Percentiles rank a stretch among this genome's conserved stretches.
Conservation (phyloP, 2,888 invertebrate species). For the Aspidiotus destructor region DNA sequence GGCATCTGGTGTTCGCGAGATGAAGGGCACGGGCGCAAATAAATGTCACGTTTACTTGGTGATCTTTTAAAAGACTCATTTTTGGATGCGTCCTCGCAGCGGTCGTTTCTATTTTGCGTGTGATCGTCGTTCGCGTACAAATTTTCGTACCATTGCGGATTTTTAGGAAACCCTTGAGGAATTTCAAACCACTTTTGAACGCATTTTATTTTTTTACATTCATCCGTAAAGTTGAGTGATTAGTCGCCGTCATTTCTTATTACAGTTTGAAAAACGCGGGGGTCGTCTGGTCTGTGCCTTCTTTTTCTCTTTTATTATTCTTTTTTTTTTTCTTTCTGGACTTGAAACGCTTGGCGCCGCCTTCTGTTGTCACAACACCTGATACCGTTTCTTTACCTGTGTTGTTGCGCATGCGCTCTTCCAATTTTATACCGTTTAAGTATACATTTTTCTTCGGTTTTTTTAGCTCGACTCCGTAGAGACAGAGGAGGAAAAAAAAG, state of each 20-base stretch:
- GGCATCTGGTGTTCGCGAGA: no score
- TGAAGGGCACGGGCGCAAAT: no score
- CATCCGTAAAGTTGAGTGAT: slow-evolving; percentile 20
- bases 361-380: slow-evolving; percentile 33
- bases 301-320: neutral
- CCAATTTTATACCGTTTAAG: no score
- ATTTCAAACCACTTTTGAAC: slow-evolving; percentile 23
- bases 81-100: no score
- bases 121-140: no score
- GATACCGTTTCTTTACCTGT: slow-evolving; percentile 30
- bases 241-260: slow-evolving; percentile 27
- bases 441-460: no score
- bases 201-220: slow-evolving; percentile 20
- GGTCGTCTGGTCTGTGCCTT: slow-evolving; percentile 30
- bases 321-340: neutral
- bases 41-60: no score
- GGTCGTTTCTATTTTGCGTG: no score
- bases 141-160: no score
- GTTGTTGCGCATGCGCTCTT: slow-evolving; percentile 24
- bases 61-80: no score
- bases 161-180: slow-evolving; percentile 24
- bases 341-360: slow-evolving; percentile 29
- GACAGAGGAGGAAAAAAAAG: no score
- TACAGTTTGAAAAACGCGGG: slow-evolving; percentile 29
- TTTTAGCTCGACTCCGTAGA: no score